A percentile compares a stretch with the other conserved stretches of the same genome.
Conservation (phyloP, 2,113 vertebrate genomes). For the Malaclemys terrapin region DNA sequence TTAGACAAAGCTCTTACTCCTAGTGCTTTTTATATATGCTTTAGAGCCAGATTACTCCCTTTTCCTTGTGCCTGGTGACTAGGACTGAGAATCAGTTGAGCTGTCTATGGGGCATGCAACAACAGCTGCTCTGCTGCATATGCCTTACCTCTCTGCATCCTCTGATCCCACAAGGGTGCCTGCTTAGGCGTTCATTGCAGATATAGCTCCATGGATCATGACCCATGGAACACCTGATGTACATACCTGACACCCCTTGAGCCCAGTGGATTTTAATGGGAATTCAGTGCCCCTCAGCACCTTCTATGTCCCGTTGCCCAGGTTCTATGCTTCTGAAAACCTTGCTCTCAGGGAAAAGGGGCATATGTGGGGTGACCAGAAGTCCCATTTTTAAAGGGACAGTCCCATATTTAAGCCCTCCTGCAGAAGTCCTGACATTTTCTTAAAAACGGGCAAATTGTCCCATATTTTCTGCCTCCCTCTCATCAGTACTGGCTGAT, state of each 20-base stretch:
- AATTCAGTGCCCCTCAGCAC: too few relatives aligned
- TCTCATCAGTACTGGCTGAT: too few relatives aligned
- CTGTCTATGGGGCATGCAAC: neutral
- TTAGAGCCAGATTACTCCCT: neutral
- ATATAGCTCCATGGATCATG: neutral
- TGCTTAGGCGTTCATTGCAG: neutral
- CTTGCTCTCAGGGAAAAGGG: neutral
- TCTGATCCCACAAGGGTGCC: neutral
- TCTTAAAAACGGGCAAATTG: too few relatives aligned
- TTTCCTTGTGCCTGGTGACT: neutral
- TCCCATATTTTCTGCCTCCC: too few relatives aligned
- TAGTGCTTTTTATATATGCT: neutral
- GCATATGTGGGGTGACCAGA: neutral
- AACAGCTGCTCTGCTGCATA: neutral
- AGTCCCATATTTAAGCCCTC: too few relatives aligned
- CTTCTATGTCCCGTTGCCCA: neutral
- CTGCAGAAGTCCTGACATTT: too few relatives aligned
- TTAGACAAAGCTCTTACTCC: neutral
- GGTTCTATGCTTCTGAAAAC: neutral
- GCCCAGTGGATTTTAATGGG: too few relatives aligned
- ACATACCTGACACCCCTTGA: neutral
- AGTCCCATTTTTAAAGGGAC: too few relatives aligned
- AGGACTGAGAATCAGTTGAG: neutral
- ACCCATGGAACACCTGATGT: neutral
- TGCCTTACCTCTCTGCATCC: neutral